phyloP scores from a whole-genome alignment of 2,888 invertebrate species.

The Emmelina monodactyla region DNA sequence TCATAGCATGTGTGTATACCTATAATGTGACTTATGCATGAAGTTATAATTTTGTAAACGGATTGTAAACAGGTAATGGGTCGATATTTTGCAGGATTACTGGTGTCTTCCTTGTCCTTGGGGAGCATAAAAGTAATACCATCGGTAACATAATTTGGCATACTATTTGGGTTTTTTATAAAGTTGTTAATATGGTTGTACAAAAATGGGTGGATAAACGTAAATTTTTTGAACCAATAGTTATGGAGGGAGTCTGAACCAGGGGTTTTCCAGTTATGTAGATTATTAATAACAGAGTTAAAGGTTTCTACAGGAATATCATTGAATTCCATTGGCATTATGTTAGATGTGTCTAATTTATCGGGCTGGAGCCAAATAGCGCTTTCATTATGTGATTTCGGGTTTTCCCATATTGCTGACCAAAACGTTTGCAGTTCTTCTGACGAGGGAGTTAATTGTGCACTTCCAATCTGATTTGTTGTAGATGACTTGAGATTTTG shows the following conservation, averaged over 20 bases:
- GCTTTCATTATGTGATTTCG: slow-evolving; percentile 5
- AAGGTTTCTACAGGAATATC: slow-evolving; percentile 4
- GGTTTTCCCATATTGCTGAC: slow-evolving; percentile 7
- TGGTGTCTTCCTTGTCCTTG: not conserved
- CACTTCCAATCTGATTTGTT: not conserved
- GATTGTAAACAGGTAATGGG: not conserved
- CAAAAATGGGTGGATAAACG: not conserved
- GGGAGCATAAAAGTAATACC: not conserved
- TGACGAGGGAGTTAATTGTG: not conserved
- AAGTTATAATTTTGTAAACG: not conserved
- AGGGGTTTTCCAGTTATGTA: slow-evolving; percentile 10
- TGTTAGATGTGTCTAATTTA: not conserved
- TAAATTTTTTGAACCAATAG: not conserved
- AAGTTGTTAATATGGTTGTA: not conserved
- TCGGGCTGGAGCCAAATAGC: slow-evolving; percentile 3
- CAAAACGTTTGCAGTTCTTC: slow-evolving; percentile 5
- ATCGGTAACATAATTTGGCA: not conserved
- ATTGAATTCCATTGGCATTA: slow-evolving; percentile 5
- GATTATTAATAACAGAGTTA: not conserved
- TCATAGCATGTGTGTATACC: not conserved
- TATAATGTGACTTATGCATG: not conserved
- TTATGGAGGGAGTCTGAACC: not conserved
- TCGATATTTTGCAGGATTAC: not conserved
- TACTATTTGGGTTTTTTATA: not conserved
- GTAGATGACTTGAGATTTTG: not conserved